A percentile compares a stretch with the other conserved stretches of the same genome.
Evolutionary conservation across 92 coral and sea anemone genomes (phyloP).

Genomic region (Paramuricea clavata): DNA sequence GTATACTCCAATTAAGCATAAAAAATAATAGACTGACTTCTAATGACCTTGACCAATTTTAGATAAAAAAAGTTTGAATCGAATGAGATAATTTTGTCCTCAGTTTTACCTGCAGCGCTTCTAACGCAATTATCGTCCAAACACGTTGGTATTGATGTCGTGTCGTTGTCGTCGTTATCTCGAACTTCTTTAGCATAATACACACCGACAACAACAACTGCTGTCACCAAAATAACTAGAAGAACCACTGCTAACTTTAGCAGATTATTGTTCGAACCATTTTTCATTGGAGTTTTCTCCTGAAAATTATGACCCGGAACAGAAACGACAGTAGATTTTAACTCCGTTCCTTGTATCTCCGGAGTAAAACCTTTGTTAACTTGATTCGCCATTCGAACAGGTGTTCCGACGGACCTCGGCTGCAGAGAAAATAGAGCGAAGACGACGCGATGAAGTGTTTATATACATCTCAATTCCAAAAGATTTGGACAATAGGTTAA

Average conservation of each 20-base stretch:
- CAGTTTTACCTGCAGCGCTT: neutral
- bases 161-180: neutral
- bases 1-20: too few relatives aligned
- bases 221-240: neutral
- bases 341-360: neutral
- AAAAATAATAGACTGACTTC: too few relatives aligned
- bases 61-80: too few relatives aligned
- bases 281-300: neutral
- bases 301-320: neutral
- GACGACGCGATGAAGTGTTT: too few relatives aligned
- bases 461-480: too few relatives aligned
- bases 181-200: neutral
- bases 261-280: neutral
- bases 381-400: neutral
- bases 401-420: too few relatives aligned
- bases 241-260: neutral
- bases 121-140: neutral
- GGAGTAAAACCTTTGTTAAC: neutral
- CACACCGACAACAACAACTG: neutral
- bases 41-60: too few relatives aligned
- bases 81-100: too few relatives aligned
- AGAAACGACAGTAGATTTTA: neutral
- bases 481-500: too few relatives aligned
- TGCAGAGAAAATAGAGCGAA: too few relatives aligned
- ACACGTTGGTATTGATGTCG: neutral